Evolutionary conservation across 2,888 invertebrate genomes (phyloP).

Genomic region (Hetaerina titia): DNA sequence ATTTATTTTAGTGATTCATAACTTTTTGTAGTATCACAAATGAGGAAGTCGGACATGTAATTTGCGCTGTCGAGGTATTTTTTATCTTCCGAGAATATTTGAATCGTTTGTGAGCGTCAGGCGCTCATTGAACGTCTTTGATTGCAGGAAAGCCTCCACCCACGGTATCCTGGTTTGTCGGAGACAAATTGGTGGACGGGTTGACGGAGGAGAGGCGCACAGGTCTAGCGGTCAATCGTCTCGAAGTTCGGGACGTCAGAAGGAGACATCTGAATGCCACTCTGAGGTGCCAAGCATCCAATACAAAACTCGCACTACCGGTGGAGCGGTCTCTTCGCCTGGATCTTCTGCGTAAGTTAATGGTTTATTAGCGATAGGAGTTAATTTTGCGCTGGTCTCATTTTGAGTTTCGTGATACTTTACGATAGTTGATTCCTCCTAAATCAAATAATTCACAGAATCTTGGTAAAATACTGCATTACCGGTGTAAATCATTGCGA

Average conservation of each 20-base stretch:
- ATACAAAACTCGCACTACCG: slow-evolving; percentile 91
- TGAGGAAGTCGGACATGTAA: no score
- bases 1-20: no score
- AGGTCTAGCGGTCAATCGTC: slow-evolving; percentile 86
- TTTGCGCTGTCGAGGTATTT: no score
- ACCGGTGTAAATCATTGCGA: no score
- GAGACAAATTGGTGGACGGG: slow-evolving; percentile 85
- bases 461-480: no score
- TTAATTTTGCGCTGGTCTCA: no score
- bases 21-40: no score
- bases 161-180: slow-evolving; percentile 90
- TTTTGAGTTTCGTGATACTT: no score
- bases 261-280: slow-evolving; percentile 90
- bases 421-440: no score
- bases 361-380: background rate
- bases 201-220: slow-evolving; percentile 75
- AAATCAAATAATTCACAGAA: no score
- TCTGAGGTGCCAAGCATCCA: slow-evolving; percentile 92
- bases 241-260: slow-evolving; percentile 86
- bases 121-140: background rate
- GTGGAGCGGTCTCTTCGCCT: slow-evolving; percentile 90
- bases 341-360: slow-evolving; percentile 89
- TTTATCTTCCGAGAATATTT: no score
- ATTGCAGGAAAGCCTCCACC: slow-evolving; percentile 89
- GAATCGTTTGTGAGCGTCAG: no score